These are phyloP conservation scores for Stegodyphus dumicola DNA, from an alignment of 1,140 invertebrate genomes.

Conservation along the genomic window DNA sequence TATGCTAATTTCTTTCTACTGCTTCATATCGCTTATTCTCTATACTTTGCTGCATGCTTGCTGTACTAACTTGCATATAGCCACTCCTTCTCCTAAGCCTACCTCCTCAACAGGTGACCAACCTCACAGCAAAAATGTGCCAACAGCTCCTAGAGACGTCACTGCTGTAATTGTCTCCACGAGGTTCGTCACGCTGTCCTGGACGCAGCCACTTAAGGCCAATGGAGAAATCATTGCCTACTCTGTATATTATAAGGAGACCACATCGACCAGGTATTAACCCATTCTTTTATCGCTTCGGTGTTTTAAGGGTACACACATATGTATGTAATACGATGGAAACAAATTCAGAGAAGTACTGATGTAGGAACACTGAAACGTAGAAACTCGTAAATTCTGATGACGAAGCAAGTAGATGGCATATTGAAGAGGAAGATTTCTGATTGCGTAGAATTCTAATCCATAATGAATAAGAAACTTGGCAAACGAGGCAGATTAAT, in stretches of 20 bases:
- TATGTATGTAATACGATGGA: too few species aligned
- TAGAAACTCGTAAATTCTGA: too few species aligned
- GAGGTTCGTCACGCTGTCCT: constrained; percentile 85
- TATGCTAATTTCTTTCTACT: too few species aligned
- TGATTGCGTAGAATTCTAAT: too few species aligned
- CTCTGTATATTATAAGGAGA: constrained; percentile 83
- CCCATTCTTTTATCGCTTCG: too few species aligned
- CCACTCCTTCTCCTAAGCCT: constrained; percentile 29
- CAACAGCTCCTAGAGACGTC: constrained; percentile 79
- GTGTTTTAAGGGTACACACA: too few species aligned
- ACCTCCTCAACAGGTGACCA: constrained; percentile 57
- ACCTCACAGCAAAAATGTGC: constrained; percentile 68
- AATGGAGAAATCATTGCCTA: constrained; percentile 81
- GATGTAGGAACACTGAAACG: too few species aligned
- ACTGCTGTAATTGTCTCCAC: constrained; percentile 81
- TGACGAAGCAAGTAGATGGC: too few species aligned
- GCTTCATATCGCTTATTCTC: not conserved
- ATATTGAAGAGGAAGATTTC: too few species aligned
- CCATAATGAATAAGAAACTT: too few species aligned
- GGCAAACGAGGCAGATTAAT: too few species aligned
- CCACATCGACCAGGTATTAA: constrained; percentile 78
- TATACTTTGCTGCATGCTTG: not conserved
- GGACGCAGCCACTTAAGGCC: constrained; percentile 78
- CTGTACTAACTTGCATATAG: not conserved
- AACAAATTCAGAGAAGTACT: too few species aligned